Base-by-base conservation (phyloP, 2,113 vertebrate genomes). In the Osmerus eperlanus region DNA sequence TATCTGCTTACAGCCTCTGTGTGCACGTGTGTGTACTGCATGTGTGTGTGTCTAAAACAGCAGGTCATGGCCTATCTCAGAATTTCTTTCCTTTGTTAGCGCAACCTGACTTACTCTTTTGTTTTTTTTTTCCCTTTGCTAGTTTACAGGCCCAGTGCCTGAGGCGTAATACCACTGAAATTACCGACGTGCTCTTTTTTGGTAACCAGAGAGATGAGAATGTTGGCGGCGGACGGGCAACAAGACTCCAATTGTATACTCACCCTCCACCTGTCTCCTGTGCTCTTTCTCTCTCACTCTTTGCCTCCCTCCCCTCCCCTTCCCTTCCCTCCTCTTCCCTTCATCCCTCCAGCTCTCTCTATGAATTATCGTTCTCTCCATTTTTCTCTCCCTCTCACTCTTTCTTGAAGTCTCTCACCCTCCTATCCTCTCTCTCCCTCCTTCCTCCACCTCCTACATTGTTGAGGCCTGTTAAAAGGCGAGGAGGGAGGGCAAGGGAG, bases 141-240 rank as follows among this genome's bases (percentile, higher is more conserved):
- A 76, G 76, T 74, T 76, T 76, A 66, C 67, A 76, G 70, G 62
- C 67, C 29, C 23, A 68, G 68, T 73, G 83, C 83, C 81, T 69
- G 68, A 70, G 84, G 86, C 77, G n/a, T 77, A 80, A 83, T 81
- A 81, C 78, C 77, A 80, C 72, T 83, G 75, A 78, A 85, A 84
- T 75, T 79, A 80, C 77, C 58, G 65, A 72, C 14, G 60, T 55
- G 58, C 80, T 79, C 77, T 75, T 78, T 78, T 79, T 73, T 73
- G 71, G 82, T 84, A 82, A 86, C 78, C 70, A 74, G 79, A 83
- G 77, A 81, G 78, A 75, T 67, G 70, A 74, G 67, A 76, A 70
- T 75, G 79, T 84, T 74, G 80, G 78, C 74, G 78, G 78, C 68
- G 9, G 41, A 9, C 59, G 53, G 69, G 78, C 80, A 80, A 82